Evolutionary conservation across 2,113 vertebrate genomes (phyloP).

Genomic region (Phoenicopterus ruber): DNA sequence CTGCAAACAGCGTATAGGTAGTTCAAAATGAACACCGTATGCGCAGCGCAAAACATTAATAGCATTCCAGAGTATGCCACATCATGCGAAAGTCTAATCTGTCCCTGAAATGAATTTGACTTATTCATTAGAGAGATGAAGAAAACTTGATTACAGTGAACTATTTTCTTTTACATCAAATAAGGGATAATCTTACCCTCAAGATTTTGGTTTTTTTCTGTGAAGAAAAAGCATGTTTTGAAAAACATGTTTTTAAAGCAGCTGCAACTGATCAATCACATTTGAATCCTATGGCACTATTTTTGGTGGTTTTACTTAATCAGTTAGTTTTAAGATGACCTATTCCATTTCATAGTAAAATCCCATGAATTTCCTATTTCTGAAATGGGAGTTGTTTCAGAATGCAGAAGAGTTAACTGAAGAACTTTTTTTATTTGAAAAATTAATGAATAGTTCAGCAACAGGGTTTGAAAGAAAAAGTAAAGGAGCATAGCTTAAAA

Average conservation of each 20-base stretch:
- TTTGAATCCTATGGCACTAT: not conserved
- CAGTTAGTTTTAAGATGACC: not conserved
- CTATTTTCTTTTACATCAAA: constrained; percentile 36
- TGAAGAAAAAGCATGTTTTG: not conserved
- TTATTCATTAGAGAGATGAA: constrained; percentile 47
- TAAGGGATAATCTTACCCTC: not conserved
- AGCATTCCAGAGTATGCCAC: not conserved
- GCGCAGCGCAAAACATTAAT: not conserved
- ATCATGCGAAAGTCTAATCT: not conserved
- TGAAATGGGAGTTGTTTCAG: not conserved
- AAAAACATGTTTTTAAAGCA: not conserved
- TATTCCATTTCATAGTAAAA: not conserved
- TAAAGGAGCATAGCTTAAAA: not conserved
- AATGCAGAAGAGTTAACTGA: not conserved
- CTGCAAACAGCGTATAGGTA: not conserved
- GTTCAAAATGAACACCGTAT: not conserved
- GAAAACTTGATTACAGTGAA: constrained; percentile 32
- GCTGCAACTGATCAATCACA: fast-evolving
- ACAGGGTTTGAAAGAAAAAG: not conserved
- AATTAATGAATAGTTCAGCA: not conserved
- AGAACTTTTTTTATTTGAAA: not conserved
- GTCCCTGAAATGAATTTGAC: constrained; percentile 19
- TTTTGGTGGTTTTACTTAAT: not conserved
- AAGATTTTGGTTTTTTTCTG: not conserved
- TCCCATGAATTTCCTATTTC: not conserved